Evolutionary conservation across 2,888 invertebrate genomes (phyloP).

Genomic region (Anagyrus pseudococci): DNA sequence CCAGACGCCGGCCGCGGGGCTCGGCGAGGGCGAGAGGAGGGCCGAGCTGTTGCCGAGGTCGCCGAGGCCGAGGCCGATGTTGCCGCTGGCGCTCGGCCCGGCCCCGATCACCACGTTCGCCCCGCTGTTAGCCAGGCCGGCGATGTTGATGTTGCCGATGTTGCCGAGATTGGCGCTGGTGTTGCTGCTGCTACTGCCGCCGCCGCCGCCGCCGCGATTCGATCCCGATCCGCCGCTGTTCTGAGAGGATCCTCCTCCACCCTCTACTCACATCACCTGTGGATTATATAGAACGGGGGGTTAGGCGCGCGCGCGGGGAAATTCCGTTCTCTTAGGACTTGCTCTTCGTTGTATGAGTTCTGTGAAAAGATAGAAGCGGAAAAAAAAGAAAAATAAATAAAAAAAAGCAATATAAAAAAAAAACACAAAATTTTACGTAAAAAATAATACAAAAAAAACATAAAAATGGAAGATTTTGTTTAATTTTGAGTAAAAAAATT

Average conservation of each 20-base stretch:
- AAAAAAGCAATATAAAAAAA: too few relatives aligned
- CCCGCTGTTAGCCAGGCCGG: background rate
- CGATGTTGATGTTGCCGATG: constrained; percentile 1
- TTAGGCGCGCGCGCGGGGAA: too few relatives aligned
- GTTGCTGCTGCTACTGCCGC: constrained; percentile 4
- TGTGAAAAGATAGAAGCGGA: too few relatives aligned
- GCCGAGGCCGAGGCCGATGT: background rate
- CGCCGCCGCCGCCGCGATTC: constrained; percentile 29
- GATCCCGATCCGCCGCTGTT: constrained; percentile 14
- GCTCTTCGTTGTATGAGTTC: too few relatives aligned
- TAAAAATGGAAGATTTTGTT: too few relatives aligned
- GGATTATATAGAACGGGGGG: background rate
- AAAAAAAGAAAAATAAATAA: background rate
- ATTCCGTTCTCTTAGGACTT: too few relatives aligned
- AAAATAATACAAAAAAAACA: too few relatives aligned
- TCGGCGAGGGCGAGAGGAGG: constrained; percentile 41
- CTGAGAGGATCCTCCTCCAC: constrained; percentile 56
- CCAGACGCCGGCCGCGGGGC: constrained; percentile 49
- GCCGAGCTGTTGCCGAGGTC: constrained; percentile 8
- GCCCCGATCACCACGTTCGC: constrained; percentile 19
- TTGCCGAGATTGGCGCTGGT: background rate
- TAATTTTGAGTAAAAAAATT: too few relatives aligned
- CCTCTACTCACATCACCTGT: constrained; percentile 66
- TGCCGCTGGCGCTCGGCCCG: constrained; percentile 8
- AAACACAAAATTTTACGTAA: background rate